phyloP scores from a whole-genome alignment of 2,888 invertebrate species.

The Polyploca ridens region DNA sequence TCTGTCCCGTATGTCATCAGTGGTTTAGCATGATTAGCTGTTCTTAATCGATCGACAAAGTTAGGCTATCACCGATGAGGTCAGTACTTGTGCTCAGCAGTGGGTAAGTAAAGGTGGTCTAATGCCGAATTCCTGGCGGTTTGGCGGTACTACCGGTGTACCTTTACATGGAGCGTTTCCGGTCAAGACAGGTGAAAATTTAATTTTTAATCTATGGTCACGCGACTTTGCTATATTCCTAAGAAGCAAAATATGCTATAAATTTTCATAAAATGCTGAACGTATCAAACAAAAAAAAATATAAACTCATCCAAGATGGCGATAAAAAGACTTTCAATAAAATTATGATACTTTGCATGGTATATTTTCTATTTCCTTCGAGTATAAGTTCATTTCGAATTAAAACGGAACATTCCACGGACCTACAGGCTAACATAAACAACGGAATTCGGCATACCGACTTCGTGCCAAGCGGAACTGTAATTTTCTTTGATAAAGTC shows the following conservation, averaged over 20 bases:
- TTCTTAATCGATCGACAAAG: too few relatives aligned
- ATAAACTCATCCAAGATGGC: too few relatives aligned
- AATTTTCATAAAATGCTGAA: too few relatives aligned
- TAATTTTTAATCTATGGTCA: not conserved
- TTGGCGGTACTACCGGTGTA: not conserved
- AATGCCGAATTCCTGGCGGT: not conserved
- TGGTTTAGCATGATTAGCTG: too few relatives aligned
- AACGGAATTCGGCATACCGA: not conserved
- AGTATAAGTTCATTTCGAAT: not conserved
- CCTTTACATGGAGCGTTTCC: not conserved
- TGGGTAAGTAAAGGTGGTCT: too few relatives aligned
- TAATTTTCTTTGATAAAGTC: slow-evolving; percentile 25
- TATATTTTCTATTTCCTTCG: too few relatives aligned
- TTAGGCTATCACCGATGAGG: too few relatives aligned
- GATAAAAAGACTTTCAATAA: too few relatives aligned
- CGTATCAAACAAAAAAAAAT: too few relatives aligned
- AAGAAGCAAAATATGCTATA: not conserved
- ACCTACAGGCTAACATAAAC: not conserved
- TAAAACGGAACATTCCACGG: not conserved
- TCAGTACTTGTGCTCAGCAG: too few relatives aligned
- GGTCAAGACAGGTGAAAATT: not conserved
- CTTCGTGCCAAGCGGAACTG: slow-evolving; percentile 13
- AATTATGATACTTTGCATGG: too few relatives aligned
- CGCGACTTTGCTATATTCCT: not conserved
- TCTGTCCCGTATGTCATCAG: too few relatives aligned